These are phyloP conservation scores for Ornithoptera priamus DNA, from an alignment of 2,888 invertebrate genomes.

Conservation along the genomic window DNA sequence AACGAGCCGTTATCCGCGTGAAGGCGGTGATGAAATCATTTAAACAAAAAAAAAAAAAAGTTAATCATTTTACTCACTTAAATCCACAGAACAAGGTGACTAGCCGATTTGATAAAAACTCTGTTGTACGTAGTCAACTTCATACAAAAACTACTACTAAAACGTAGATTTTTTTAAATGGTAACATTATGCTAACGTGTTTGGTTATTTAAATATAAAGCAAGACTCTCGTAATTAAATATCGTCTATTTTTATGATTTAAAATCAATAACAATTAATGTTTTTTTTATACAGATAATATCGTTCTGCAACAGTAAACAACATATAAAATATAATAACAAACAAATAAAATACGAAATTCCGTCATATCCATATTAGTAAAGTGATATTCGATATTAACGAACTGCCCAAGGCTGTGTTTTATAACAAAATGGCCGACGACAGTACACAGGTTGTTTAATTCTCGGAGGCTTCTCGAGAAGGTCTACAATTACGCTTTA, in stretches of 20 bases:
- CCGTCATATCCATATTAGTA: conserved; percentile 7
- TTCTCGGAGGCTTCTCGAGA: conserved; percentile 30
- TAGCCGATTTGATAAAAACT: neutral
- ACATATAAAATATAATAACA: neutral
- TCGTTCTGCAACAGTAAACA: neutral
- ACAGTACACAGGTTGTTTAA: conserved; percentile 12
- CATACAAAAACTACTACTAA: too few relatives aligned
- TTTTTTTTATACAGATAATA: too few relatives aligned
- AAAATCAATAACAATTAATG: neutral
- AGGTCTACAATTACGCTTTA: conserved; percentile 41
- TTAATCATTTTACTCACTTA: too few relatives aligned
- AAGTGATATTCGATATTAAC: conserved; percentile 6
- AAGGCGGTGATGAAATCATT: conserved; percentile 7
- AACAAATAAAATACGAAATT: neutral
- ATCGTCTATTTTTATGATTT: neutral
- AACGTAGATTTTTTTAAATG: too few relatives aligned
- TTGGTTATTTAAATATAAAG: too few relatives aligned
- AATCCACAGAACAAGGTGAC: neutral
- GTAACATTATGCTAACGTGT: too few relatives aligned
- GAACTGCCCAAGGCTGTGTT: conserved; percentile 12
- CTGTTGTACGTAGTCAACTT: too few relatives aligned
- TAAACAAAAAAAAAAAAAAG: neutral
- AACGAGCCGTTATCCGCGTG: neutral
- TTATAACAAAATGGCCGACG: conserved; percentile 26
- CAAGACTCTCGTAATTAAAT: too few relatives aligned